Conservation (phyloP, 2,888 invertebrate genomes). For the Azorinus chamasolen region DNA sequence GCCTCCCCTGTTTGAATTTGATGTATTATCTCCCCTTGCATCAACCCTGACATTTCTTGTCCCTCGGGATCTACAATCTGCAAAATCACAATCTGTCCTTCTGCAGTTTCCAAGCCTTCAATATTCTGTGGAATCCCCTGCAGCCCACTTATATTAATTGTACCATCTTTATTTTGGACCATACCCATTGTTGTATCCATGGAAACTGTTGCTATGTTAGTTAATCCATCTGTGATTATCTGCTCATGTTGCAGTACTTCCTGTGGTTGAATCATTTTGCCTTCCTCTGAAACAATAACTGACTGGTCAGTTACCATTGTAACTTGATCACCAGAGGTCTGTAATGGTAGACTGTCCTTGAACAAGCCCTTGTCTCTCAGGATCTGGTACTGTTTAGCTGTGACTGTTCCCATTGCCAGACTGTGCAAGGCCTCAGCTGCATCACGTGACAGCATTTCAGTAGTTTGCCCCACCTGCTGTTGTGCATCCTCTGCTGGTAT, state of each 20-base stretch:
- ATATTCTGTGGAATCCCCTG: slow-evolving; percentile 48
- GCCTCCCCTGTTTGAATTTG: slow-evolving; percentile 34
- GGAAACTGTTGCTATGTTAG: slow-evolving; percentile 6
- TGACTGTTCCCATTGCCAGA: slow-evolving; percentile 62
- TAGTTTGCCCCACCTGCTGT: neutral
- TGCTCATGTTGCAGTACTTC: slow-evolving; percentile 3
- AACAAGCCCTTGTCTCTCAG: slow-evolving; percentile 42
- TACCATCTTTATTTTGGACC: slow-evolving; percentile 46
- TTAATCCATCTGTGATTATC: neutral
- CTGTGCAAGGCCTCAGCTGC: slow-evolving; percentile 78
- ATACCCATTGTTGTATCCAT: slow-evolving; percentile 20
- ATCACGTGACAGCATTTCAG: slow-evolving; percentile 63
- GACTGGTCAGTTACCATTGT: neutral
- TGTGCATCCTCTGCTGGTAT: neutral
- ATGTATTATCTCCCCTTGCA: slow-evolving; percentile 30
- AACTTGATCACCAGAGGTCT: neutral
- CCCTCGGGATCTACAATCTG: slow-evolving; percentile 77
- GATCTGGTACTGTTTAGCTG: slow-evolving; percentile 34
- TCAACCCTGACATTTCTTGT: slow-evolving; percentile 57
- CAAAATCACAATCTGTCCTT: slow-evolving; percentile 78
- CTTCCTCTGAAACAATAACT: slow-evolving; percentile 34
- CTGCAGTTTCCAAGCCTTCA: slow-evolving; percentile 62
- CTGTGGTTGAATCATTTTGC: slow-evolving; percentile 23
- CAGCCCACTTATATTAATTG: slow-evolving; percentile 62
- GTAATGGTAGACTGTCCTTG: slow-evolving; percentile 1